Conservation (phyloP, 2,888 invertebrate genomes). For the Callinectes sapidus region DNA sequence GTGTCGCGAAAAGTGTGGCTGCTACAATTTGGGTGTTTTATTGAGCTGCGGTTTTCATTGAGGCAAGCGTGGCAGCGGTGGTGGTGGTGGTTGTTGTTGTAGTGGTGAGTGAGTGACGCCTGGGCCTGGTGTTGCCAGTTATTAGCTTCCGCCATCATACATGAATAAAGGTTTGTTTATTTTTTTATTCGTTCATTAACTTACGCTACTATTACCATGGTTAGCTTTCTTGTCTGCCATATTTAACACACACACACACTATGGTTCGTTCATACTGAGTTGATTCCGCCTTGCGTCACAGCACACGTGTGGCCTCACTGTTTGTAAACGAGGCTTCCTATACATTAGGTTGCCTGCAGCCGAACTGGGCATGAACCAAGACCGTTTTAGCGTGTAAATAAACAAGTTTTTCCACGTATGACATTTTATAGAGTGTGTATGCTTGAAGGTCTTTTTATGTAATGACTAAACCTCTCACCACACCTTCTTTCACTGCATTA, state of each 20-base stretch:
- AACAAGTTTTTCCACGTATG: no score
- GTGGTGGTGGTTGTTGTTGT: background rate
- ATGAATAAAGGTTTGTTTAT: background rate
- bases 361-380: background rate
- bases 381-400: background rate
- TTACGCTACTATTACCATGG: no score
- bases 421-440: no score
- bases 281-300: background rate
- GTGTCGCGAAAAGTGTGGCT: background rate
- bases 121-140: background rate
- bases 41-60: background rate
- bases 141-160: background rate
- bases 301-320: background rate
- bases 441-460: no score
- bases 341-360: background rate
- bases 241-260: background rate
- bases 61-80: background rate
- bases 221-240: no score
- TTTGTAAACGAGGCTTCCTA: background rate
- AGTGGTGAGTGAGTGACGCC: background rate
- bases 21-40: background rate
- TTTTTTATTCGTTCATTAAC: background rate
- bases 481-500: no score
- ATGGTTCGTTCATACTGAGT: background rate
- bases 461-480: no score